phyloP scores from a whole-genome alignment of 2,888 invertebrate species.

The Drosophila ustulata region DNA sequence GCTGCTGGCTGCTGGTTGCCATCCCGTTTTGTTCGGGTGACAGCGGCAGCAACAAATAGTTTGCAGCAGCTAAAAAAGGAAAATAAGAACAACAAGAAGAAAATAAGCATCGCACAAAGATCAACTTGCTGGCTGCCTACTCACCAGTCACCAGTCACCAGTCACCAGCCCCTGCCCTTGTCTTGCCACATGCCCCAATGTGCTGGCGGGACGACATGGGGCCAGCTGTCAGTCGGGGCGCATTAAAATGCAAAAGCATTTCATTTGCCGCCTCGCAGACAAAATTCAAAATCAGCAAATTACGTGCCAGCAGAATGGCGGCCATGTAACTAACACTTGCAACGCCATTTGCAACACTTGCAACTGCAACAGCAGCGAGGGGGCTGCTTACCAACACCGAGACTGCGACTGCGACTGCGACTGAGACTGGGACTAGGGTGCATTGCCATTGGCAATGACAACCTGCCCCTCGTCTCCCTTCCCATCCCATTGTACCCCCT shows the following conservation, averaged over 20 bases:
- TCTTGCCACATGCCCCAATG: slow-evolving; percentile 4
- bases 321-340: slow-evolving; percentile 76
- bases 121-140: slow-evolving; percentile 52
- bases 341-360: slow-evolving; percentile 9
- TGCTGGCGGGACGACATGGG: slow-evolving; percentile 47
- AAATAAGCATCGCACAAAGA: slow-evolving; percentile 61
- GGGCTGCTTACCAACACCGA: slow-evolving; percentile 21
- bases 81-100: slow-evolving; percentile 12
- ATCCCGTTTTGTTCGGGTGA: slow-evolving; percentile 54
- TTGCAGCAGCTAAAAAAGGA: slow-evolving; percentile 38
- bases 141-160: not conserved
- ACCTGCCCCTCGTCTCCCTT: not conserved
- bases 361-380: not conserved
- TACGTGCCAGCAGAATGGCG: slow-evolving; percentile 71
- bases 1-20: slow-evolving; percentile 21
- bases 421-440: not conserved
- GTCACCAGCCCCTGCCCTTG: no score
- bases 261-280: slow-evolving; percentile 76
- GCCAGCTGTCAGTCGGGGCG: slow-evolving; percentile 75
- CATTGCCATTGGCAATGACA: slow-evolving; percentile 26
- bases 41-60: slow-evolving; percentile 79
- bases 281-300: slow-evolving; percentile 81
- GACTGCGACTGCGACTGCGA: not conserved
- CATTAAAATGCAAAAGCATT: slow-evolving; percentile 81
- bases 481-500: not conserved